These are phyloP conservation scores for Hydrophis major DNA, from an alignment of 2,797 vertebrate genomes.

Conservation along the genomic window DNA sequence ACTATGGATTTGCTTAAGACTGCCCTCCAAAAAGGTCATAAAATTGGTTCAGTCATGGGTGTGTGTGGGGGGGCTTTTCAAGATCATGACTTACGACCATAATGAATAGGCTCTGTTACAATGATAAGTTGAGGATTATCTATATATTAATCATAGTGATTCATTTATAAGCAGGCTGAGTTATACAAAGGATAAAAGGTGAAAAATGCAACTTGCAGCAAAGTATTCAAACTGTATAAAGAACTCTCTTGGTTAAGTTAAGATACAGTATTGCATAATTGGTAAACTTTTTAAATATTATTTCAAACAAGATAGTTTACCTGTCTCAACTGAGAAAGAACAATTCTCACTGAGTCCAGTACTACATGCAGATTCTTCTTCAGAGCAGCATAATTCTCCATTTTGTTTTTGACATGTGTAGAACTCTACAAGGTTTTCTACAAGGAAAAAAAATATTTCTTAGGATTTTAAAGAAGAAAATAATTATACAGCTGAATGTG, in stretches of 20 bases:
- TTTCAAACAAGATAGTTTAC: constrained; percentile 64
- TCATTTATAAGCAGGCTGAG: background rate
- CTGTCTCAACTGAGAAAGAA: constrained; percentile 68
- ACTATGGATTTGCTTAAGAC: background rate
- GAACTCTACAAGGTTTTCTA: background rate
- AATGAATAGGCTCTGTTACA: background rate
- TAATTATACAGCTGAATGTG: background rate
- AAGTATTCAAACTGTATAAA: background rate
- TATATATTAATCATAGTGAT: background rate
- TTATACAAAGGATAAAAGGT: background rate
- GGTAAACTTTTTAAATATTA: background rate
- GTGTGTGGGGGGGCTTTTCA: background rate
- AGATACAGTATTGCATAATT: background rate
- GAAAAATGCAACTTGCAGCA: background rate
- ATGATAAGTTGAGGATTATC: background rate
- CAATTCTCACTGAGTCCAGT: constrained; percentile 53
- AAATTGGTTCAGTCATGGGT: background rate
- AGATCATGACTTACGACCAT: background rate
- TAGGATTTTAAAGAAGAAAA: background rate
- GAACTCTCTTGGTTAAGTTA: background rate
- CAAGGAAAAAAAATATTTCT: background rate
- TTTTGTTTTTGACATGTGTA: constrained; percentile 77
- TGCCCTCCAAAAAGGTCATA: background rate
- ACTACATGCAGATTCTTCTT: constrained; percentile 72
- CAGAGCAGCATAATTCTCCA: constrained; percentile 64